Evolutionary conservation across 2,888 invertebrate genomes (phyloP), one percentile per base, ranked within the genome.

Genomic region (Parnassius mnemosyne): DNA sequence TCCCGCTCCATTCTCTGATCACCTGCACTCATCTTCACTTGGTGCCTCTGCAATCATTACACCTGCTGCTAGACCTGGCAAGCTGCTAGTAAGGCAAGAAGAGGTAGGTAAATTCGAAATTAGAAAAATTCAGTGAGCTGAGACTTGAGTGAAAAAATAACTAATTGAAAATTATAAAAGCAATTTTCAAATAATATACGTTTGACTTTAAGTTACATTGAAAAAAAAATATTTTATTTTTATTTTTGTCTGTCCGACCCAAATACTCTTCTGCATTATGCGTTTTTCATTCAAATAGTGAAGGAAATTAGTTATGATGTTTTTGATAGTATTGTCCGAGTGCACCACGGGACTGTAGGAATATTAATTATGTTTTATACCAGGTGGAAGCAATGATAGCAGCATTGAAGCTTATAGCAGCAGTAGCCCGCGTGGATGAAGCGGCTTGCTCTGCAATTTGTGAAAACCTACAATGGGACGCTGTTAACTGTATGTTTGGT

Each of bases 401-500:
- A 0, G 97, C 98, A 0, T 85, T 98, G 55, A 91, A 93, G 61
- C 92, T 98, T 0, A 95, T 97, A 44, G 93, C 94, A 67, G 93
- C 94, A 2, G 95, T 98, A 20, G 96, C 97, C 0, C 93, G 93
- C 1, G 91, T 96, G 77, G 97, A 97, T 85, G 95, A 95, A 72
- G 94, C 95, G 71, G 96, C 97, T 0, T 92, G 97, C 61, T 92
- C 96, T 46, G 95, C 95, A 20, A 92, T 98, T 55, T 96, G 96
- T 75, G 97, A 98, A 78, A 97, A 97, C 81, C 94, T 96, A 44
- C 95, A 95, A 71, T 98, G 98, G 97, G 94, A 96, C 62, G 95
- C 97, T 0, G 89, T 97, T 62, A 94, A 95, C 68, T 93, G 95
- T 54, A 89, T 98, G 72, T 93, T 97, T 58, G 95, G 92, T 92